Base-by-base conservation (phyloP, 2,888 invertebrate genomes). In the Autographa gamma region DNA sequence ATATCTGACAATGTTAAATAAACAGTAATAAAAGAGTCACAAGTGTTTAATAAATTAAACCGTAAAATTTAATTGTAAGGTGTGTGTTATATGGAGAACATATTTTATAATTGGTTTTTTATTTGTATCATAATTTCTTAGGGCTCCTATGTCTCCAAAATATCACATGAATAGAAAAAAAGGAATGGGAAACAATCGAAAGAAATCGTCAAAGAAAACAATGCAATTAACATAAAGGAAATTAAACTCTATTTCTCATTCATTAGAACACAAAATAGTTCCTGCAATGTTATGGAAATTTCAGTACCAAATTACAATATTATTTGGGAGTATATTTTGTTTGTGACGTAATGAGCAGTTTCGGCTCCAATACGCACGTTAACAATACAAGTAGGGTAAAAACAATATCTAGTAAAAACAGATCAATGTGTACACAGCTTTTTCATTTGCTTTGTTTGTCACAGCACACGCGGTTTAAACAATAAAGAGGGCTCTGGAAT, bases 381-480 rank as follows among this genome's bases (percentile, higher is more conserved):
- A 34, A 72, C 66, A 74, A 76, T 76, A 61, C 34, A 71, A 79
- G 75, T 73, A 76, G 73, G 69, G 52, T 74, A 60, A 32, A 63
- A 66, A 90, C 86, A 88, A 90, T 84, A 80, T 78, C 66, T n/a
- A 7, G n/a, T 48, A 48, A n/a, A 48, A 48, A 48, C 48, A 48
- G 48, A 48, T 48, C 48, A 75, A 25, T 92, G 85, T 93, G 77
- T 92, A 78, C 71, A 87, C 92, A 93, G 92, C 88, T 92, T 91
- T 88, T 82, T 66, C 67, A 58, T 59, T 73, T 61, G 68, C 59
- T 76, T 82, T 89, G 81, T 88, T 87, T 87, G 85, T 80, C 76
- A 84, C 82, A 77, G 80, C 80, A 81, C 80, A 85, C 80, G 77
- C 72, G 79, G 83, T 84, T 87, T 87, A 86, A 88, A 83, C 81